Percentiles rank a stretch among this genome's conserved stretches.
Evolutionary conservation across 2,113 vertebrate genomes (phyloP).

Genomic region (Carassius auratus): DNA sequence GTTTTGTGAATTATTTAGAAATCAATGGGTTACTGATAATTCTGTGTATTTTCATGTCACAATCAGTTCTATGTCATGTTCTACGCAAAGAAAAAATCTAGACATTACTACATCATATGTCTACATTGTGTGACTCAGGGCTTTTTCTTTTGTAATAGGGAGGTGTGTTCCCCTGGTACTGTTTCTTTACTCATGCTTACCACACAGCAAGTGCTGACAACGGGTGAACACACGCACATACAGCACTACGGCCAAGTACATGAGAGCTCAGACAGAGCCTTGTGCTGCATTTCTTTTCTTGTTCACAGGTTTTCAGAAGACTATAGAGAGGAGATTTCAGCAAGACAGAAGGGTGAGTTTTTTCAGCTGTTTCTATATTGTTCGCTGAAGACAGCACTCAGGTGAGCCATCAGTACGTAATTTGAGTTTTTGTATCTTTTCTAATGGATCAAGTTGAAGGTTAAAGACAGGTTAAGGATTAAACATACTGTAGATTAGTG

Average conservation of each 20-base stretch:
- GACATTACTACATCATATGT: background rate
- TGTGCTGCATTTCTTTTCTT: slow-evolving; percentile 35
- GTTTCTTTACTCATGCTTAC: slow-evolving; percentile 52
- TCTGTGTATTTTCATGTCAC: background rate
- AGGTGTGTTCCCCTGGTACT: slow-evolving; percentile 46
- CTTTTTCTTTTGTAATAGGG: slow-evolving; percentile 28
- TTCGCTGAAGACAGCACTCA: background rate
- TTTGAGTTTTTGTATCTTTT: background rate
- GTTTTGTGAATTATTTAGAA: background rate
- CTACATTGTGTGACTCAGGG: slow-evolving; percentile 30
- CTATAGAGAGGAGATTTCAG: background rate
- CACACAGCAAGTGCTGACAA: slow-evolving; percentile 51
- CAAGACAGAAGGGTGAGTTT: slow-evolving; percentile 36
- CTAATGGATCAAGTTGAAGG: background rate
- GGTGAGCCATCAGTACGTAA: background rate
- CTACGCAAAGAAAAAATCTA: background rate
- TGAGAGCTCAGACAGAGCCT: slow-evolving; percentile 42
- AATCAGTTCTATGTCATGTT: background rate
- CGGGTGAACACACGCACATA: slow-evolving; percentile 30
- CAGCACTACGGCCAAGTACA: slow-evolving; percentile 49
- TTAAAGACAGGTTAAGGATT: slow-evolving; percentile 13
- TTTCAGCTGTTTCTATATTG: background rate
- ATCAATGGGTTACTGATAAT: background rate
- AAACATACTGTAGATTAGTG: slow-evolving; percentile 22
- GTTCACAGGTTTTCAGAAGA: background rate